Evolutionary conservation across 2,113 vertebrate genomes (phyloP).

Genomic region (Oncorhynchus kisutch): DNA sequence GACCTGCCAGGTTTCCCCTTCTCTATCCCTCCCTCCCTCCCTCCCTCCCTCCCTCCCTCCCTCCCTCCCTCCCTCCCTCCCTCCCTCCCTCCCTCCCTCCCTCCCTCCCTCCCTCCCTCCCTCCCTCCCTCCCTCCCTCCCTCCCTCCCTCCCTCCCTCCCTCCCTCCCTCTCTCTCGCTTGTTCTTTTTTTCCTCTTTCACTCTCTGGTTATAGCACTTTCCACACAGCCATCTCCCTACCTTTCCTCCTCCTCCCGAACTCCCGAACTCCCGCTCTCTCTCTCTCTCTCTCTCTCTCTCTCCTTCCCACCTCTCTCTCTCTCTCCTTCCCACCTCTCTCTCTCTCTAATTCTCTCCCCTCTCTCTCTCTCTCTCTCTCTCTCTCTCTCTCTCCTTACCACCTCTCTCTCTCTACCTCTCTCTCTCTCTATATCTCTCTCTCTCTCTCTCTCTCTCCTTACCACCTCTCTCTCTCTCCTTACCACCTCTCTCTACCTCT

Average conservation of each 20-base stretch:
- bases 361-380: no score
- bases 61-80: slow-evolving; percentile 16
- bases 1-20: slow-evolving; percentile 52
- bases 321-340: no score
- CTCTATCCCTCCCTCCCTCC: background rate
- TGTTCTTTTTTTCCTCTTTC: background rate
- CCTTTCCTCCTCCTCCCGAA: background rate
- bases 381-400: no score
- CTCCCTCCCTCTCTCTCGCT: slow-evolving; percentile 15
- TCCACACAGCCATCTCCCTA: slow-evolving; percentile 27
- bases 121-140: background rate
- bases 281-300: background rate
- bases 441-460: no score
- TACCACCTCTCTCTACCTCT: no score
- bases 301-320: no score
- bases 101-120: background rate
- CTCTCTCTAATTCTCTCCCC: no score
- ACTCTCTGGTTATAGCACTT: slow-evolving; percentile 6
- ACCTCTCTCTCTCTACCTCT: no score
- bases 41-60: background rate
- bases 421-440: no score
- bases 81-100: slow-evolving; percentile 18
- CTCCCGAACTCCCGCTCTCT: no score
- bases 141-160: background rate
- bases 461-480: no score